Conservation (phyloP, 2,888 invertebrate species). For the Macrosoma leucophasiata region DNA sequence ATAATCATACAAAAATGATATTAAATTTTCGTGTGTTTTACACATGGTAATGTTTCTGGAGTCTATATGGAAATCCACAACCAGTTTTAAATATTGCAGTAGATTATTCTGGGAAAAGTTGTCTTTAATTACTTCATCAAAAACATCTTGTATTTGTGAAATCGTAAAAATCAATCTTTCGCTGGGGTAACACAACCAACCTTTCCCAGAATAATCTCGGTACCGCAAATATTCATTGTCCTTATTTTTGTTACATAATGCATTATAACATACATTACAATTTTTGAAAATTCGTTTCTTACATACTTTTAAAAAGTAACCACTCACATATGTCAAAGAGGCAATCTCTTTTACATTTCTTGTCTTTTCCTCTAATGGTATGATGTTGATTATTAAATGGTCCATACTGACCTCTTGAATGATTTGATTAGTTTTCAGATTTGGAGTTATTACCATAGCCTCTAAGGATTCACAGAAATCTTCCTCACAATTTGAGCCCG, state of each 20-base stretch:
- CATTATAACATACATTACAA: not conserved
- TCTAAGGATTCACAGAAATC: constrained; percentile 2
- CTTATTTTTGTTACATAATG: not conserved
- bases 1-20: too few relatives aligned
- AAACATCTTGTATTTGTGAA: constrained; percentile 1
- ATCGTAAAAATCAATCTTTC: not conserved
- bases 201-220: constrained; percentile 1
- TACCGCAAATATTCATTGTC: not conserved
- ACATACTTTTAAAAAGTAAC: constrained; percentile 1
- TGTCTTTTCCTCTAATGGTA: not conserved
- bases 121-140: not conserved
- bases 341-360: not conserved
- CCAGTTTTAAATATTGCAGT: too few relatives aligned
- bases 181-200: not conserved
- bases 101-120: too few relatives aligned
- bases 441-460: not conserved
- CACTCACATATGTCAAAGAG: not conserved
- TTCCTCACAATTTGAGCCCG: constrained; percentile 1
- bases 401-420: not conserved
- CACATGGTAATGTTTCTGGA: too few relatives aligned
- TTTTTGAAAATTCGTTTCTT: not conserved
- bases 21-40: too few relatives aligned
- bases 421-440: not conserved
- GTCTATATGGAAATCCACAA: too few relatives aligned
- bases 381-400: not conserved